Evolutionary conservation across 2,888 invertebrate species (phyloP).

Genomic region (Corythucha ciliata): DNA sequence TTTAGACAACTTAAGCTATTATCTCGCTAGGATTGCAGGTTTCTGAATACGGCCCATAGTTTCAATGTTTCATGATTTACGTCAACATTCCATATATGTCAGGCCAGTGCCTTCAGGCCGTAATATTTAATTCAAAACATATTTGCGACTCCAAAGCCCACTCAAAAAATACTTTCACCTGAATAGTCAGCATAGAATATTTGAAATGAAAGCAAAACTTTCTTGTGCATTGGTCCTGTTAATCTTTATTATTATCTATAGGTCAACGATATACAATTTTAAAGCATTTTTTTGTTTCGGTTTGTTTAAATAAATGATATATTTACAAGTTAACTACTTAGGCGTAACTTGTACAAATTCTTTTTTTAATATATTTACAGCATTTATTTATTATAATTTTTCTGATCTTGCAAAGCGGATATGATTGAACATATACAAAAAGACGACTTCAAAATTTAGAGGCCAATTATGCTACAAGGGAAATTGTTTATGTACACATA

Average conservation of each 20-base stretch:
- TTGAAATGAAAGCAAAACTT: slow-evolving; percentile 1
- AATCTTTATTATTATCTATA: slow-evolving; percentile 5
- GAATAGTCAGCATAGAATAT: too few species aligned
- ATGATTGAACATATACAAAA: slow-evolving; percentile 27
- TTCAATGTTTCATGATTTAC: too few species aligned
- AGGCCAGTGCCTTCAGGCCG: too few species aligned
- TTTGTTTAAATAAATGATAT: slow-evolving; percentile 27
- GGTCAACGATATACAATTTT: slow-evolving; percentile 2
- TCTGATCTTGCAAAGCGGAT: slow-evolving; percentile 27
- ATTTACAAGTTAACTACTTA: slow-evolving; percentile 28
- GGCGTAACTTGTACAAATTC: slow-evolving; percentile 29
- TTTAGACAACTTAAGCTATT: too few species aligned
- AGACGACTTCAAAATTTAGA: slow-evolving; percentile 22
- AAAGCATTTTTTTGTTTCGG: slow-evolving; percentile 1
- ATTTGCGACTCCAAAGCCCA: too few species aligned
- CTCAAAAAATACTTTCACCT: too few species aligned
- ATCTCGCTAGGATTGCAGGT: too few species aligned
- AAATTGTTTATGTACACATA: slow-evolving; percentile 29
- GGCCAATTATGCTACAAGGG: slow-evolving; percentile 28
- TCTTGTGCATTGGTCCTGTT: slow-evolving; percentile 3
- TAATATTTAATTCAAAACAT: too few species aligned
- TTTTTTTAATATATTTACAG: slow-evolving; percentile 27
- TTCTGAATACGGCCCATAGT: too few species aligned
- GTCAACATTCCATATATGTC: too few species aligned
- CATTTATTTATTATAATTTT: too few species aligned